These are phyloP conservation scores for Meloidogyne floridensis DNA, from an alignment of 1,140 invertebrate species.

Conservation along the genomic window DNA sequence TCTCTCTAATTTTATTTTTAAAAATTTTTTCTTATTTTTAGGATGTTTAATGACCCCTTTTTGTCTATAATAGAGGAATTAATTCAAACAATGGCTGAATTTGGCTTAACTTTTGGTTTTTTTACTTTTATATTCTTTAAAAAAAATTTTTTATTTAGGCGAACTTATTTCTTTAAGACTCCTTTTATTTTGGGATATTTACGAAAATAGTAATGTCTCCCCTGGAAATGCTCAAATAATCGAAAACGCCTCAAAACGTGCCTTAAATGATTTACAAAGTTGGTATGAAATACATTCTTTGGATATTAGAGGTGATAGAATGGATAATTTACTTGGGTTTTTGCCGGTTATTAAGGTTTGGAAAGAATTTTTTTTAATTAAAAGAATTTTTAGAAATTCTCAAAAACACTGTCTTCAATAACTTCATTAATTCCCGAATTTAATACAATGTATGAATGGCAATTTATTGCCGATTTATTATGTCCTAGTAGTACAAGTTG, in stretches of 20 bases:
- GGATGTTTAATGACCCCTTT: conserved; percentile 40
- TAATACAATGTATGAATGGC: conserved; percentile 18
- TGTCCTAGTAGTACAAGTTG: background rate
- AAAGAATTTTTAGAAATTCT: conserved; percentile 1
- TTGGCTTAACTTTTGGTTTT: conserved; percentile 39
- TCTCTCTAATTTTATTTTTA: too few species aligned
- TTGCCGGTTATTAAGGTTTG: conserved; percentile 13
- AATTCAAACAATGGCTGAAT: conserved; percentile 38
- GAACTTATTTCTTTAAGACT: conserved; percentile 59
- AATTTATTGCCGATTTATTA: conserved; percentile 29
- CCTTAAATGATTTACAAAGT: conserved; percentile 50
- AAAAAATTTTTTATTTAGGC: conserved; percentile 28
- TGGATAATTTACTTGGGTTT: background rate
- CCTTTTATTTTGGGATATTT: conserved; percentile 56
- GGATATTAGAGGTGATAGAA: conserved; percentile 11
- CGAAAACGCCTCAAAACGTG: conserved; percentile 39
- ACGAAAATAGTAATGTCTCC: conserved; percentile 32
- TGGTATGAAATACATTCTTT: conserved; percentile 47
- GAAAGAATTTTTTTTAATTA: too few species aligned
- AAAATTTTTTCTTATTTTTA: conserved; percentile 13
- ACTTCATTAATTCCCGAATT: conserved; percentile 4
- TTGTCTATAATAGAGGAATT: conserved; percentile 43
- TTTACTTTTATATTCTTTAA: background rate
- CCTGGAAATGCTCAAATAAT: background rate
- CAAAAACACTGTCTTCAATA: conserved; percentile 7